Base-by-base conservation (phyloP, 2,797 vertebrate species). In the Acanthurus lineatus region DNA sequence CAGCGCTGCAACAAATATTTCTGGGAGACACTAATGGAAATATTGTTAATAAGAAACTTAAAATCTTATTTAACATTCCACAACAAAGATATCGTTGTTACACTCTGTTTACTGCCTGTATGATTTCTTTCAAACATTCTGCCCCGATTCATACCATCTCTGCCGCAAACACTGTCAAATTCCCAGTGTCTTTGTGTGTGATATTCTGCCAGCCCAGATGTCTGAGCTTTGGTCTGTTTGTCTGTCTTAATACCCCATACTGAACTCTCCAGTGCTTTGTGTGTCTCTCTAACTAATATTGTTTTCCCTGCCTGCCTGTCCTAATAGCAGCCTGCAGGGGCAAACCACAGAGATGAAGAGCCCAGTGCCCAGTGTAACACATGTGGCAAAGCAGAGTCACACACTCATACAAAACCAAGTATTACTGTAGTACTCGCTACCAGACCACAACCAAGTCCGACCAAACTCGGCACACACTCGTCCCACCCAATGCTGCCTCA, bases 201-300 rank as follows among this genome's bases (percentile, higher is more conserved):
- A 86, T 85, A 82, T 71, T 68, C 52, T 86, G 82, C 70, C 75
- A 89, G 49, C 47, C 53, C 82, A 88, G 71, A 86, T 85, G 82
- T 83, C 49, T 84, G 51, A 65, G 51, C 22, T 60, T 64, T 49
- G 70, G 84, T 60, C 73, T 75, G 66, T 79, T 86, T 89, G 80
- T 67, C 72, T 76, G 81, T 61, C 25, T 77, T 77, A 74, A 79
- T 83, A 73, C 51, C 66, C 73, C 20, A 73, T 57, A 59, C 3
- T 78, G 59, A 81, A 85, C 83, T 80, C 16, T 14, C 71, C 52
- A 47, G 25, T 69, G 72, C 48, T 70, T 62, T 22, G 59, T 56
- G 73, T 63, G 60, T 78, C 51, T 75, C 58, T 63, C 51, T 60
- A 52, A 47, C 68, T 80, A 73, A 52, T 38, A 40, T 16, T 68